phyloP scores from a whole-genome alignment of 2,797 vertebrate genomes.

The Rhincodon typus region DNA sequence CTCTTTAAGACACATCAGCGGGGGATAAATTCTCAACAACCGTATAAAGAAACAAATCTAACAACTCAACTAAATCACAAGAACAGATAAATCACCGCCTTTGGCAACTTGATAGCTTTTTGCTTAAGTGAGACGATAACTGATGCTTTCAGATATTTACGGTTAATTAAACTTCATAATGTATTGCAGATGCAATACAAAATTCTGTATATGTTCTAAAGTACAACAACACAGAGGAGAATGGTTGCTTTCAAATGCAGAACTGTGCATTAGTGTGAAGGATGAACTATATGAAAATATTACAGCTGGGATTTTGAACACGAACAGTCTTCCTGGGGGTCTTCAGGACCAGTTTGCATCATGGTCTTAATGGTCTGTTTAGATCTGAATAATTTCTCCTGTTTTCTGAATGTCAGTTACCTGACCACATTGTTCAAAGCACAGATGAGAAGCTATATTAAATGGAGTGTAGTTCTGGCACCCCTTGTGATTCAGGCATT shows the following conservation, averaged over 20 bases:
- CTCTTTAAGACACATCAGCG: background rate
- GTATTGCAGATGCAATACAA: background rate
- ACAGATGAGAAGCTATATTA: background rate
- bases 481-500: background rate
- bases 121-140: background rate
- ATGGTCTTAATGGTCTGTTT: background rate
- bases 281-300: background rate
- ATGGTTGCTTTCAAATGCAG: background rate
- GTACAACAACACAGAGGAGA: background rate
- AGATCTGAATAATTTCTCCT: background rate
- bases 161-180: constrained; percentile 16
- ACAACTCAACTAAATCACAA: background rate
- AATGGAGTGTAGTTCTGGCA: background rate
- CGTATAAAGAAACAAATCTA: background rate
- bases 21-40: background rate
- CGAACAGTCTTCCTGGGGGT: background rate
- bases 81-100: background rate
- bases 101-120: background rate
- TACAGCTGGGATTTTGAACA: background rate
- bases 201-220: background rate
- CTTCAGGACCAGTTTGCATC: background rate
- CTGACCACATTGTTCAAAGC: background rate
- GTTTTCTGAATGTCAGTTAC: background rate
- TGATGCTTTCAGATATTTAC: constrained; percentile 19
- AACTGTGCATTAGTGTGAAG: too few species aligned